These are phyloP conservation scores for Eulemur mongoz DNA, from an alignment of 2,797 vertebrate genomes.

Conservation along the genomic window DNA sequence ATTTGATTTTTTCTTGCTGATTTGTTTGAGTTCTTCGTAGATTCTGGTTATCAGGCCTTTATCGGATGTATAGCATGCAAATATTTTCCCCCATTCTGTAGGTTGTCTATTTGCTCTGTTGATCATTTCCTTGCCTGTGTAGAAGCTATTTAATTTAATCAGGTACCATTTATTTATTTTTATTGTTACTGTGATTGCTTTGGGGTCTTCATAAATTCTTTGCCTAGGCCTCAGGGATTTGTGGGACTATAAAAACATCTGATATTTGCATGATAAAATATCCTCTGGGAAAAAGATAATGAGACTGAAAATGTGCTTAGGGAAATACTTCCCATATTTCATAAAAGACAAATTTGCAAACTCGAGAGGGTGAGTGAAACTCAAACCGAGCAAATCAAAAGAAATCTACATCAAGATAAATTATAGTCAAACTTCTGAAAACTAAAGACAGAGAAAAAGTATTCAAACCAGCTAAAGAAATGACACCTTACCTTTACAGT, in stretches of 20 bases:
- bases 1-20: too few species aligned
- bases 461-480: slow-evolving; percentile 10
- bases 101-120: too few species aligned
- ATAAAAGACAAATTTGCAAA: not conserved
- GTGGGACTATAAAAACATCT: not conserved
- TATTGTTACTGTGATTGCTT: too few species aligned
- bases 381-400: not conserved
- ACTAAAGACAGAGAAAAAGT: not conserved
- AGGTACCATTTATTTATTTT: too few species aligned
- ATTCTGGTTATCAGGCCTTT: too few species aligned
- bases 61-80: too few species aligned
- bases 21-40: too few species aligned
- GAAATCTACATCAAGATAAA: not conserved
- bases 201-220: too few species aligned
- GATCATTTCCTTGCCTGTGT: too few species aligned
- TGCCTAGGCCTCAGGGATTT: not conserved
- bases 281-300: not conserved
- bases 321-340: not conserved
- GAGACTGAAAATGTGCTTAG: not conserved
- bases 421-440: not conserved
- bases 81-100: too few species aligned
- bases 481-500: not conserved
- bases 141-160: too few species aligned
- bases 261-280: not conserved
- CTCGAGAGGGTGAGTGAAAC: not conserved